Conservation (phyloP, 2,888 invertebrate genomes). For the Mimumesa dahlbomi region DNA sequence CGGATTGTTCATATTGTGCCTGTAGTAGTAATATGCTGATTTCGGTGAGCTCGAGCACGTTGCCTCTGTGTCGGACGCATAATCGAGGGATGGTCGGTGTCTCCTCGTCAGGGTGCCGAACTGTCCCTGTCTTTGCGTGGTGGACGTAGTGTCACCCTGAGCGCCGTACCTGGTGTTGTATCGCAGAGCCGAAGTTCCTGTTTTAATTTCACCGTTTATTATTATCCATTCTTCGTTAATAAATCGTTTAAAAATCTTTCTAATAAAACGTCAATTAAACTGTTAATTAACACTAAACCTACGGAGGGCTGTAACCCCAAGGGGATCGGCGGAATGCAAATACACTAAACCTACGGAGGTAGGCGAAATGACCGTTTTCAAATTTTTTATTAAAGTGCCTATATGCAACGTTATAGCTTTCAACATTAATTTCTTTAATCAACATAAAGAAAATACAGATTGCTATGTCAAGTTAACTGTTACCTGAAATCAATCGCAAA, state of each 20-base stretch:
- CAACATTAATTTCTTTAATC: too few relatives aligned
- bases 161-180: conserved; percentile 78
- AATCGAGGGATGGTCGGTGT: conserved; percentile 90
- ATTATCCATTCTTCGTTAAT: neutral
- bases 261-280: too few relatives aligned
- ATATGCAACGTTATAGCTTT: too few relatives aligned
- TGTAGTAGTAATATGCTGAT: conserved; percentile 89
- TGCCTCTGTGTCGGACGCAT: conserved; percentile 98
- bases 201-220: neutral
- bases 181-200: conserved; percentile 76
- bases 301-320: too few relatives aligned
- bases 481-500: too few relatives aligned
- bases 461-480: too few relatives aligned
- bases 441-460: too few relatives aligned
- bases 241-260: too few relatives aligned
- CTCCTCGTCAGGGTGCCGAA: conserved; percentile 86
- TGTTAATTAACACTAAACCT: neutral
- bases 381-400: too few relatives aligned
- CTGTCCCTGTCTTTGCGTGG: conserved; percentile 80
- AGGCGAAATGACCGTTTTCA: too few relatives aligned
- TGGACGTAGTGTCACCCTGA: conserved; percentile 77
- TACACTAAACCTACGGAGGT: too few relatives aligned
- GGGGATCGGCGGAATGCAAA: too few relatives aligned
- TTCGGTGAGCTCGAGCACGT: conserved; percentile 87
- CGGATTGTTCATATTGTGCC: conserved; percentile 78